Conservation (phyloP, 2,888 invertebrate genomes). For the Callyntrura guangdongensis region DNA sequence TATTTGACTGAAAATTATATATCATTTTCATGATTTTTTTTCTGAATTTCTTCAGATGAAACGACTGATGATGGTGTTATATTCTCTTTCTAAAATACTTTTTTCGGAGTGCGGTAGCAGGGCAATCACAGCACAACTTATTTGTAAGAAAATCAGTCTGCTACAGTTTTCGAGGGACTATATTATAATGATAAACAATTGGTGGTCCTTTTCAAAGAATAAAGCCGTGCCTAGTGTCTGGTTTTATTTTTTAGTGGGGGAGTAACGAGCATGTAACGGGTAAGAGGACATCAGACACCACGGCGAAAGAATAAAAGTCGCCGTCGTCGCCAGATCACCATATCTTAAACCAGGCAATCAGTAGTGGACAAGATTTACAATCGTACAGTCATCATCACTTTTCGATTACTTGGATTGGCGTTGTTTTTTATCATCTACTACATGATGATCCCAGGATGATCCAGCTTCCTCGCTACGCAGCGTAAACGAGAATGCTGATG, state of each 20-base stretch:
- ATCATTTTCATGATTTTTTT: no score
- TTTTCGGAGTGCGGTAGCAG: no score
- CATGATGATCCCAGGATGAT: no score
- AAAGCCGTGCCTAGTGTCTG: not conserved
- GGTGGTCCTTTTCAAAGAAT: not conserved
- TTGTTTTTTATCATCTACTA: not conserved
- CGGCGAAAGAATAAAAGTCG: not conserved
- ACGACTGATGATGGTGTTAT: not conserved
- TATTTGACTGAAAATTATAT: slow-evolving; percentile 65
- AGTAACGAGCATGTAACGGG: not conserved
- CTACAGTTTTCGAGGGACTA: no score
- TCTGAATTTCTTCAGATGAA: slow-evolving; percentile 67
- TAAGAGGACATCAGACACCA: not conserved
- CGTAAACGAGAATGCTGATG: not conserved
- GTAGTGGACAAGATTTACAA: not conserved
- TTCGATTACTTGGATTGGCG: not conserved
- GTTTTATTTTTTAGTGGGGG: not conserved
- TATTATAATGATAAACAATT: no score
- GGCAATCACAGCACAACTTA: no score
- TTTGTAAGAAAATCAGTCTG: no score
- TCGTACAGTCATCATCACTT: not conserved
- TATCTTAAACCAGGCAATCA: not conserved
- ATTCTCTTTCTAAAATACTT: no score
- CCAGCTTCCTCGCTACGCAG: slow-evolving; percentile 19
- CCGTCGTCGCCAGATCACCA: slow-evolving; percentile 38